phyloP scores from a whole-genome alignment of 92 coral and sea anemone species.

The Parazoanthus swiftii region DNA sequence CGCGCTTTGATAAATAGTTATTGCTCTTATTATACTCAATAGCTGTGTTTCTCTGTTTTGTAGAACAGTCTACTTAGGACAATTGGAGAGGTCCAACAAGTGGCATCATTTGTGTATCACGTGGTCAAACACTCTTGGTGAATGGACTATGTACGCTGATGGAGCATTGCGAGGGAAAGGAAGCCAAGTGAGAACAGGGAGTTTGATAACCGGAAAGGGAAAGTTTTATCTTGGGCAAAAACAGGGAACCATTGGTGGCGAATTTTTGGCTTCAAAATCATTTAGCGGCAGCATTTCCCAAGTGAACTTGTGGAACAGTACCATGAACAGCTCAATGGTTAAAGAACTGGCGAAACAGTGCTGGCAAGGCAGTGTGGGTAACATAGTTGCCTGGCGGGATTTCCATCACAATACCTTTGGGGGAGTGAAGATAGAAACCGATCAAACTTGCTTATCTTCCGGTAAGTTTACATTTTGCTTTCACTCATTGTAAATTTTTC shows the following conservation, averaged over 20 bases:
- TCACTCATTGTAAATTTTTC: too few species aligned
- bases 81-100: neutral
- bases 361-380: conserved; percentile 16
- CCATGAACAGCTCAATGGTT: neutral
- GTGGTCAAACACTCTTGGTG: neutral
- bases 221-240: neutral
- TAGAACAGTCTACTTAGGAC: neutral
- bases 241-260: neutral
- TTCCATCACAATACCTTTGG: conserved; percentile 13
- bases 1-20: too few species aligned
- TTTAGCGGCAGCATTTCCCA: neutral
- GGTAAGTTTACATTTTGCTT: neutral
- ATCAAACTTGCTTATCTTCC: neutral
- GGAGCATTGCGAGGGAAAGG: conserved; percentile 7
- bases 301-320: neutral
- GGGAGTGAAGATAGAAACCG: neutral
- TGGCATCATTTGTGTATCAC: conserved; percentile 13
- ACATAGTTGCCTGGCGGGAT: conserved; percentile 17
- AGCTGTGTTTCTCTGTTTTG: neutral
- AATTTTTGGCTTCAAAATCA: neutral
- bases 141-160: neutral
- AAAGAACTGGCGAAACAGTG: conserved; percentile 2
- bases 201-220: neutral
- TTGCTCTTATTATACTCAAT: too few species aligned
- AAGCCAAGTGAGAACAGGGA: neutral